Evolutionary conservation across 2,797 vertebrate species (phyloP).

Genomic region (Zalophus californianus): DNA sequence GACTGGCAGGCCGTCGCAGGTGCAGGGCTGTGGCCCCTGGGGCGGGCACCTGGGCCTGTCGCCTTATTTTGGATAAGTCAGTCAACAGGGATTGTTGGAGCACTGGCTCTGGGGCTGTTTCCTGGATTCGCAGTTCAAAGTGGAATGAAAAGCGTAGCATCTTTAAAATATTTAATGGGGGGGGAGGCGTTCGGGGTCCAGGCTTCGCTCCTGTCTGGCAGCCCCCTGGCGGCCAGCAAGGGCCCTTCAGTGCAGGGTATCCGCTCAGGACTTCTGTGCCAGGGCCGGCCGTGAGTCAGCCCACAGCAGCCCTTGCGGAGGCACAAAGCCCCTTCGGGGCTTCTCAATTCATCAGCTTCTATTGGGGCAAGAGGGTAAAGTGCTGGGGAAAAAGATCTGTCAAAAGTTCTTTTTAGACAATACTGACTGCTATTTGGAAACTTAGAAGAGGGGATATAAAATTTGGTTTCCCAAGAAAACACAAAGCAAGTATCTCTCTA

Average conservation of each 20-base stretch:
- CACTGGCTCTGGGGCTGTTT: not conserved
- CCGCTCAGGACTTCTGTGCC: not conserved
- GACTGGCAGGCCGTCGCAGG: not conserved
- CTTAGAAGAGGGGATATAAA: not conserved
- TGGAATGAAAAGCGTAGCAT: not conserved
- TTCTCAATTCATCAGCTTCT: not conserved
- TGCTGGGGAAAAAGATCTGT: not conserved
- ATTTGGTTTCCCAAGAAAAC: not conserved
- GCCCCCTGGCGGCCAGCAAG: not conserved
- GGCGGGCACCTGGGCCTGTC: fast-evolving
- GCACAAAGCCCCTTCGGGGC: too few species aligned
- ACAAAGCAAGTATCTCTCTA: not conserved
- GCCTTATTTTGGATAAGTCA: not conserved
- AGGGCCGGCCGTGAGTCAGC: not conserved
- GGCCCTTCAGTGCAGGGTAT: not conserved
- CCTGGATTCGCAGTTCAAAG: not conserved
- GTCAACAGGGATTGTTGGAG: not conserved
- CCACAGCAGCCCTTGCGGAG: not conserved
- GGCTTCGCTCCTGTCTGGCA: not conserved
- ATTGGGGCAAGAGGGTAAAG: not conserved
- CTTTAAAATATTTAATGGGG: not conserved
- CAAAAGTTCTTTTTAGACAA: not conserved
- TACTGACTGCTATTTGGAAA: not conserved
- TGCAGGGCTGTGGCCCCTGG: not conserved
- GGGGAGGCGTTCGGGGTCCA: not conserved